Base-by-base conservation (phyloP, 2,888 invertebrate genomes). In the Cataglyphis rosenhaueri region DNA sequence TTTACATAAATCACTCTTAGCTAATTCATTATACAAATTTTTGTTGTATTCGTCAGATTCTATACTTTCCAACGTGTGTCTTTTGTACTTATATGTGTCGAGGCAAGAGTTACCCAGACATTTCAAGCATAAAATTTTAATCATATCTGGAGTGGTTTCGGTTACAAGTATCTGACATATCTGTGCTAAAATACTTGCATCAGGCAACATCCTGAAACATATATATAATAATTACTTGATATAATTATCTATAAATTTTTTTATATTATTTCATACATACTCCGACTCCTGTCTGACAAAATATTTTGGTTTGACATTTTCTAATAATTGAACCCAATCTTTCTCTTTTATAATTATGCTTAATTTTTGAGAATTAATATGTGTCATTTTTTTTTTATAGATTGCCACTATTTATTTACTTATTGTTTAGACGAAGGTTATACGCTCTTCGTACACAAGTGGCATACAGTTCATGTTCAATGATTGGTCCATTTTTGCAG, bases 71-170 rank as follows among this genome's bases (percentile, higher is more conserved):
- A 74, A 52, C 21, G 62, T 9, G 64, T 87, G 89, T 44, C 83
- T 75, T 81, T 88, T 88, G 18, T 92, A 86, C 61, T 73, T 65
- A 41, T 92, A 94, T 5, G 90, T 87, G 41, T 91, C 87, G 6
- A 92, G 82, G 62, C 94, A 93, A 32, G 93, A 93, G 86, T 94
- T 94, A 9, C 91, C 92, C 52, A 94, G 81, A 64, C 93, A 93
- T 86, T 94, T 94, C 15, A 94, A 81, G 32, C 93, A 88, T 9
- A 91, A 59, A 44, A 91, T 91, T 89, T 87, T 91, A 25, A 91
- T 76, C 73, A 87, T 84, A 9, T 82, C 84, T 0, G 93, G 90
- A 62, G 90, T 48, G 66, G 82, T 57, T 21, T 89, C 82, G 29
- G 84, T 86, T 9, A 87, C 86, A 25, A 94, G 83, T 2, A 91